These are phyloP conservation scores for Poeciliopsis turrubarensis DNA, from an alignment of 2,113 vertebrate species.

Conservation along the genomic window DNA sequence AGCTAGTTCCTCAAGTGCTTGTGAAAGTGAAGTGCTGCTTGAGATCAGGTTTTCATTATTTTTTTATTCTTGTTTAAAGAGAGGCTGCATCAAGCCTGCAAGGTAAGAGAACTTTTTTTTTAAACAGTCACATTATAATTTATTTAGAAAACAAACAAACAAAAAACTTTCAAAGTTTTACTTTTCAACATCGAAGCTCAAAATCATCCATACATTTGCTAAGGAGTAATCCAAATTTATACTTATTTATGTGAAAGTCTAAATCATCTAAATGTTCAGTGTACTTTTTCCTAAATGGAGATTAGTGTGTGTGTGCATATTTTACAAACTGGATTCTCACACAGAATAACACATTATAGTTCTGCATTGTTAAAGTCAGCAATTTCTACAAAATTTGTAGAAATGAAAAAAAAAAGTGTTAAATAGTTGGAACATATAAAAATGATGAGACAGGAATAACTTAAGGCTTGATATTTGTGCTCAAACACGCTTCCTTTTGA, in stretches of 20 bases:
- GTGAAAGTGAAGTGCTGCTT: neutral
- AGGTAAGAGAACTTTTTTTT: neutral
- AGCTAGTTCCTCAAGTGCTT: slow-evolving; percentile 6
- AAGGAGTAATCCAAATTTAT: neutral
- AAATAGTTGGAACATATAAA: slow-evolving; percentile 5
- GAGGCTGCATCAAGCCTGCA: neutral
- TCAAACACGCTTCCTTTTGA: slow-evolving; percentile 18
- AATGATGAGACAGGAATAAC: neutral
- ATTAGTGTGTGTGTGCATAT: neutral
- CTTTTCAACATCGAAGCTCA: too few relatives aligned
- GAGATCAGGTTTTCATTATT: neutral
- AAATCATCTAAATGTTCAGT: neutral
- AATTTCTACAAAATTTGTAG: neutral
- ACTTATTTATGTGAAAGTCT: neutral
- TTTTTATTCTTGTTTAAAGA: neutral
- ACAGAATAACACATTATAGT: neutral
- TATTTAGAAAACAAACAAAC: neutral
- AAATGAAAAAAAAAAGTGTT: neutral
- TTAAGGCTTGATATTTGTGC: slow-evolving; percentile 6
- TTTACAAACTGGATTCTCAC: neutral
- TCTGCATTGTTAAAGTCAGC: neutral
- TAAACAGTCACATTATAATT: neutral
- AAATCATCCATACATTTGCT: too few relatives aligned
- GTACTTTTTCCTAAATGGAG: neutral
- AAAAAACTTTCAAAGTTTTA: too few relatives aligned